A percentile compares a stretch with the other conserved stretches of the same genome.
Conservation (phyloP, 2,888 invertebrate genomes). For the Oxycera nigricornis region DNA sequence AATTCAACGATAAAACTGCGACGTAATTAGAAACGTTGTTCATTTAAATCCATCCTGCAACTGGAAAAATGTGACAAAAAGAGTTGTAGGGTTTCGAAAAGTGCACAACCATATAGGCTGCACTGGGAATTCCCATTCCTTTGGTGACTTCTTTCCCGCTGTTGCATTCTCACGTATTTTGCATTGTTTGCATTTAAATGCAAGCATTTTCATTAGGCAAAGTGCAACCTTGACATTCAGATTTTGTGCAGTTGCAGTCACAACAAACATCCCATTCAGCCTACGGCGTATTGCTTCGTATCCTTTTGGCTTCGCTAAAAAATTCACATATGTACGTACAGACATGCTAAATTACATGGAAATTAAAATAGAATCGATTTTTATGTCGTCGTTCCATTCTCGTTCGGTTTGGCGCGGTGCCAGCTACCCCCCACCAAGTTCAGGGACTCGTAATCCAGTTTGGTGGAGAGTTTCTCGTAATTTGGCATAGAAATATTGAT, state of each 20-base stretch:
- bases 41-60: too few relatives aligned
- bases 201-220: not conserved
- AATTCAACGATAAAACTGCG: too few relatives aligned
- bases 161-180: not conserved
- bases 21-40: too few relatives aligned
- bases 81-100: not conserved
- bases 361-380: constrained; percentile 1
- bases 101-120: not conserved
- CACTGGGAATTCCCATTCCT: not conserved
- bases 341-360: not conserved
- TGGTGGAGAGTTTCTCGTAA: not conserved
- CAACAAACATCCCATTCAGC: too few relatives aligned
- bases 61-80: too few relatives aligned
- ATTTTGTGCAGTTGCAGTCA: not conserved
- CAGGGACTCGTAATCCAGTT: not conserved
- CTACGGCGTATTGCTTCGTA: not conserved
- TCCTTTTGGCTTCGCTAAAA: not conserved
- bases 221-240: constrained; percentile 1
- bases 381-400: not conserved
- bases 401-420: not conserved
- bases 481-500: not conserved
- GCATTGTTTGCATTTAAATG: not conserved
- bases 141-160: not conserved
- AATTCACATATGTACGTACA: not conserved
- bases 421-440: constrained; percentile 7